Conservation (phyloP, 2,888 invertebrate species). For the Clanis bilineata region DNA sequence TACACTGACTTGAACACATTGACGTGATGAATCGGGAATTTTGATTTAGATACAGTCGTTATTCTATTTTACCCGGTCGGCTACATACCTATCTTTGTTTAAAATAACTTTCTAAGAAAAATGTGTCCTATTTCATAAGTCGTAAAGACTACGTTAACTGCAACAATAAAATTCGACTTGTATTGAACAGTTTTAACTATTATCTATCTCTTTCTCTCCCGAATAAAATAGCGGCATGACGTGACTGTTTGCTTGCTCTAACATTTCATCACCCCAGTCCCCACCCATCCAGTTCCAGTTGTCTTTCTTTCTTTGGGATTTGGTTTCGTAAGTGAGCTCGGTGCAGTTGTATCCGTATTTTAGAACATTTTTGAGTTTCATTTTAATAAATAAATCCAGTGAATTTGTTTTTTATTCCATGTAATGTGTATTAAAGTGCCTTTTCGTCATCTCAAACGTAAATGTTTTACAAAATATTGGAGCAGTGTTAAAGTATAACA, state of each 20-base stretch:
- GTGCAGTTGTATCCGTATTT: slow-evolving; percentile 31
- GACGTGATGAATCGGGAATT: too few species aligned
- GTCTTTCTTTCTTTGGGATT: slow-evolving; percentile 49
- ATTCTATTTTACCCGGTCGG: background rate
- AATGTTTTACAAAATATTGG: slow-evolving; percentile 22
- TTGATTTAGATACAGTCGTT: too few species aligned
- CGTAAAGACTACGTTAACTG: slow-evolving; percentile 19
- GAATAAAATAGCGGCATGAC: slow-evolving; percentile 11
- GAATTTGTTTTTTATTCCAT: background rate
- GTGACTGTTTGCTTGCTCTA: slow-evolving; percentile 41
- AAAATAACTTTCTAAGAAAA: background rate
- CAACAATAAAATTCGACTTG: slow-evolving; percentile 17
- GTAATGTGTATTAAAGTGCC: background rate
- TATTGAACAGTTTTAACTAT: slow-evolving; percentile 50
- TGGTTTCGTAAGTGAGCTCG: slow-evolving; percentile 50
- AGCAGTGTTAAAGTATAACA: slow-evolving; percentile 48
- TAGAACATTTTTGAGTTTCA: slow-evolving; percentile 16
- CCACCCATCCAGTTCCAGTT: slow-evolving; percentile 49
- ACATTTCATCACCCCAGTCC: slow-evolving; percentile 40
- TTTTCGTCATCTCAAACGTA: background rate
- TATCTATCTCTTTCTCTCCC: slow-evolving; percentile 50
- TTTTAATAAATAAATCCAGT: background rate
- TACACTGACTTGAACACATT: too few species aligned
- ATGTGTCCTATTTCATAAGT: background rate
- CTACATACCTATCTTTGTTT: background rate